Conservation (phyloP, 2,113 vertebrate genomes). For the Dissostichus mawsoni region DNA sequence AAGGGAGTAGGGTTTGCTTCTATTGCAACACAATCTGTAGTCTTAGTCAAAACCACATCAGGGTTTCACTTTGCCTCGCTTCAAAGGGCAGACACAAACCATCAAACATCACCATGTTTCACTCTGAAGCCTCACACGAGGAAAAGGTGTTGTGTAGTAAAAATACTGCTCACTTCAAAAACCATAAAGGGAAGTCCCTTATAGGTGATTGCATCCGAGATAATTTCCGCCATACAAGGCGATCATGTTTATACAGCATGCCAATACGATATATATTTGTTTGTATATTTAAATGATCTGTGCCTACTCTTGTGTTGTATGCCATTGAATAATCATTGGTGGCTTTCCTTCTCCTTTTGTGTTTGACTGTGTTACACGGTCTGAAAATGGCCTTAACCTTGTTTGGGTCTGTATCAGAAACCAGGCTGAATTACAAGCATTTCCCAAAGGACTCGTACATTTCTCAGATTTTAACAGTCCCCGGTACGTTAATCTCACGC, state of each 20-base stretch:
- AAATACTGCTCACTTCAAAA: slow-evolving; percentile 34
- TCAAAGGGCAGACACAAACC: slow-evolving; percentile 5
- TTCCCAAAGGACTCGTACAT: slow-evolving; percentile 20
- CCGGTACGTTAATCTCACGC: slow-evolving; percentile 1
- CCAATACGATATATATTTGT: too few species aligned
- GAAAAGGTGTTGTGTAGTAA: slow-evolving; percentile 40
- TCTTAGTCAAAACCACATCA: not conserved
- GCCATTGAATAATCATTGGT: not conserved
- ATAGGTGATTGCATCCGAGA: not conserved
- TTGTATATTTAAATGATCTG: too few species aligned
- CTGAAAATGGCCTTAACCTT: slow-evolving; percentile 14
- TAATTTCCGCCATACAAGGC: not conserved
- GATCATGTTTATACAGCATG: not conserved
- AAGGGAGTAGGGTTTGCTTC: not conserved
- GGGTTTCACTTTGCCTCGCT: not conserved
- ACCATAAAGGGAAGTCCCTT: slow-evolving; percentile 29
- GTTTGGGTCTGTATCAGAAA: slow-evolving; percentile 22
- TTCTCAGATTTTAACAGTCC: slow-evolving; percentile 16
- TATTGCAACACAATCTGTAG: not conserved
- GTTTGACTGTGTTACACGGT: not conserved
- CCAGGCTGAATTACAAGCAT: not conserved
- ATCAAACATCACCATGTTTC: not conserved
- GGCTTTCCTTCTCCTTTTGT: not conserved
- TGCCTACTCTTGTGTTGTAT: not conserved
- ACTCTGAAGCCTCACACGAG: slow-evolving; percentile 10